Base-by-base conservation (phyloP, 2,888 invertebrate species). In the Sminthurinus aureus region DNA sequence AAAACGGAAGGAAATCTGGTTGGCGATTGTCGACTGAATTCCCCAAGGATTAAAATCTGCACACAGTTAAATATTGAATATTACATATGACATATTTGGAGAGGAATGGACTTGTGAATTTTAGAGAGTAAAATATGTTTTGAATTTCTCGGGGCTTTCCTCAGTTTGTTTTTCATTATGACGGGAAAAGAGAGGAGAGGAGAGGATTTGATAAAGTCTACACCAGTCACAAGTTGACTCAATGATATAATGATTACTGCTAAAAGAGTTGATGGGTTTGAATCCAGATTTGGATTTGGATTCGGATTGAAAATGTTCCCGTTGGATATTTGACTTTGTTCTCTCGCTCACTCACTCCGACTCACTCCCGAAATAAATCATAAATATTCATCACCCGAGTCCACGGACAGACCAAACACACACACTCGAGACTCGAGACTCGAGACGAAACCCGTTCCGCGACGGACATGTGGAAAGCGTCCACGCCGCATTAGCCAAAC, bases 291-390 rank as follows among this genome's bases (percentile, higher is more conserved):
- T n/a, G n/a, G n/a, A 6, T 38, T 58, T 11, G 58, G 1, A 58
- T 18, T 26, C 71, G 24, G 24, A 71, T 71, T 71, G 71, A 71
- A 71, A 76, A 13, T 77, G 8, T 38, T 77, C 77, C 77, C 77
- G 52, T 58, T 58, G 77, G 77, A 77, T 77, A 77, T 77, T 77
- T 77, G 77, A 50, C 50, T 76, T 76, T 22, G 51, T 18, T 51
- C 75, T 76, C 51, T 76, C 58, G 22, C 22, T 22, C 58, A 15
- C 58, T 58, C 18, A 58, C 2, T 11, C 0, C 22, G 9, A 26
- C 13, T 74, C 74, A 24, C 24, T 74, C 74, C 12, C 12, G 58
- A 22, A 77, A 77, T 77, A 77, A 58, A 77, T 77, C 58, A 77
- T 77, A 77, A 77, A 58, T 77, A 58, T 77, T 58, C 58, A 77